Evolutionary conservation across 2,797 vertebrate genomes (phyloP).

Genomic region (Avahi laniger): DNA sequence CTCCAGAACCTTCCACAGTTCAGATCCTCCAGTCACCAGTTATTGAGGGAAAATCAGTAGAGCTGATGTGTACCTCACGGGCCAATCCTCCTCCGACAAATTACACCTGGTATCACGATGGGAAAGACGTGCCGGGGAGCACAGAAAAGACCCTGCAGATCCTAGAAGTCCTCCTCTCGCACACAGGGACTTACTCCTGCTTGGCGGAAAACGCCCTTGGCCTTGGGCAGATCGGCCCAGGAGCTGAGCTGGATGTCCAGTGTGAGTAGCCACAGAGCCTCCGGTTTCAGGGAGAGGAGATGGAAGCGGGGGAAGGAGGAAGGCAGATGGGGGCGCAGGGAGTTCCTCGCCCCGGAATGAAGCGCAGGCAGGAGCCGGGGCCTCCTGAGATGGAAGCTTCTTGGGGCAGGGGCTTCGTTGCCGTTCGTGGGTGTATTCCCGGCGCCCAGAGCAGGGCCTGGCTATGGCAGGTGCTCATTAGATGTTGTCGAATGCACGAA

Average conservation of each 20-base stretch:
- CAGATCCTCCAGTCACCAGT: background rate
- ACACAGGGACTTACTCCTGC: constrained; percentile 69
- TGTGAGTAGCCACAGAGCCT: constrained; percentile 67
- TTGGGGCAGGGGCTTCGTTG: background rate
- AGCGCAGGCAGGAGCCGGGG: background rate
- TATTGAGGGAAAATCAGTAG: background rate
- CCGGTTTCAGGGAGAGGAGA: background rate
- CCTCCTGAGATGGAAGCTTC: background rate
- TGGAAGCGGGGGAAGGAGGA: background rate
- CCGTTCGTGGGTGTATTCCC: background rate
- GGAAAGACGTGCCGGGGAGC: rapidly evolving
- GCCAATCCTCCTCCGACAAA: constrained; percentile 67
- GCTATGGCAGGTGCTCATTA: background rate
- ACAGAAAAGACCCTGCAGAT: constrained; percentile 22
- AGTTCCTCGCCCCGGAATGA: rapidly evolving
- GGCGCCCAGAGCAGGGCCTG: background rate
- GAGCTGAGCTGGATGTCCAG: constrained; percentile 49
- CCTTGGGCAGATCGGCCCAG: rapidly evolving
- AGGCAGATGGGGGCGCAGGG: background rate
- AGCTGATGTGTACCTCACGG: constrained; percentile 27
- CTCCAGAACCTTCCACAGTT: constrained; percentile 41
- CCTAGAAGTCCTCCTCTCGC: background rate
- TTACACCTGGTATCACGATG: constrained; percentile 69
- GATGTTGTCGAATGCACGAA: constrained; percentile 43
- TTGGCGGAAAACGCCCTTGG: constrained; percentile 65